phyloP scores from a whole-genome alignment of 2,797 vertebrate genomes.

The Bradypodion ventrale region DNA sequence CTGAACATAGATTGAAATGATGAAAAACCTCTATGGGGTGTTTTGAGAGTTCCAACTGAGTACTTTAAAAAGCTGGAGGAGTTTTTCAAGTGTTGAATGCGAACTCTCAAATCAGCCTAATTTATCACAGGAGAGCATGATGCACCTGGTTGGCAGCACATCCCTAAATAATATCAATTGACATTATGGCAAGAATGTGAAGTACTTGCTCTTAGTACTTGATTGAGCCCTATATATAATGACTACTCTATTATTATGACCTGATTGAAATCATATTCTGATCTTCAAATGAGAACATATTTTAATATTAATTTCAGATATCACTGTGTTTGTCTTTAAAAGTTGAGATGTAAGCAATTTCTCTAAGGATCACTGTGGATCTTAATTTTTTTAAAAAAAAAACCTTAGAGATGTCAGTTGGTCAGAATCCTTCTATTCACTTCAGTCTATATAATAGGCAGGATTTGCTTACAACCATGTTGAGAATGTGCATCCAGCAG shows the following conservation, averaged over 20 bases:
- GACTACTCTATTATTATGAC: not conserved
- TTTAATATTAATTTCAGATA: not conserved
- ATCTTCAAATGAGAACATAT: not conserved
- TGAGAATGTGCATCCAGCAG: too few relatives aligned
- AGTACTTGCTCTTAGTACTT: not conserved
- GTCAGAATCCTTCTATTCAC: not conserved
- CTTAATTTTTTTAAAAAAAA: not conserved
- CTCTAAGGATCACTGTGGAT: not conserved
- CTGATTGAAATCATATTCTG: not conserved
- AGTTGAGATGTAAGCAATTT: not conserved
- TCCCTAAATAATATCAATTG: not conserved
- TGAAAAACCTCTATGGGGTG: not conserved
- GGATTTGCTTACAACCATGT: not conserved
- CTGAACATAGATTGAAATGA: not conserved
- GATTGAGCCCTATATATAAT: not conserved
- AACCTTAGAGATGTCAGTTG: not conserved
- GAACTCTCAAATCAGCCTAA: not conserved
- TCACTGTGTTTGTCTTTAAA: not conserved
- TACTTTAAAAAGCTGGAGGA: not conserved
- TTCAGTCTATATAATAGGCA: not conserved
- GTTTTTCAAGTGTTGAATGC: not conserved
- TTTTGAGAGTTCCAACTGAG: not conserved
- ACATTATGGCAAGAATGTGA: not conserved
- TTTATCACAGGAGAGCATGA: not conserved
- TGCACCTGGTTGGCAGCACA: not conserved